Base-by-base conservation (phyloP, 1,140 invertebrate species). In the Scaptodrosophila lebanonensis region DNA sequence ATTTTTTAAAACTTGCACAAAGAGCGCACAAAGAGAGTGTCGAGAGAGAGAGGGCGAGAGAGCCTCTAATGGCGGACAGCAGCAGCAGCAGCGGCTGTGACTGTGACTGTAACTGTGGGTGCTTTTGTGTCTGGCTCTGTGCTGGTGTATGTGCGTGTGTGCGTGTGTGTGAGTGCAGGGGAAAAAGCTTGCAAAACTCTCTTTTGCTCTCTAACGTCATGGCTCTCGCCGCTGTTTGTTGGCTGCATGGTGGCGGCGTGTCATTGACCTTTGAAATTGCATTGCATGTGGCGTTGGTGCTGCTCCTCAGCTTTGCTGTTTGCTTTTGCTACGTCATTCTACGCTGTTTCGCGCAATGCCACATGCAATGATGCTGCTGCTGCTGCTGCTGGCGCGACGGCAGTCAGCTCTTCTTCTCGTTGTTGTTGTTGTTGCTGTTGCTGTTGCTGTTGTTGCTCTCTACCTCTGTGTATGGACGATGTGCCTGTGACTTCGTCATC, bases 201-300 rank as follows among this genome's bases (percentile, higher is more conserved):
- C 36, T 65, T 27, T 38, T 56, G 32, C 33, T 38, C 36, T 17
- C 25, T 12, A n/a, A n/a, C 18, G 52, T n/a, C 68, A 47, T 47
- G 48, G 30, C 17, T 48, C 22, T 44, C 30, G 40, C 47, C 58
- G 50, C 59, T 63, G 44, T 43, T n/a, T 44, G 39, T 16, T 8
- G 22, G 17, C 48, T 11, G 42, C 20, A 11, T 17, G 11, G 33
- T 8, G 11, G 8, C 16, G 25, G 63, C 58, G 83, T 84, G 82
- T 84, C 82, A 84, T 84, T 84, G 82, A 84, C 82, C 82, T 84
- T 84, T 84, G 75, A 71, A 84, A 84, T 84, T 84, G 82, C 67
- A 70, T 70, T 66, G 65, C 76, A 79, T 84, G 60, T 82, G 67
- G 58, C 68, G 49, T 20, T 42, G 27, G 13, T 17, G 53, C 65